Evolutionary conservation across 1,140 invertebrate genomes (phyloP).

Genomic region (Theocolax elegans): DNA sequence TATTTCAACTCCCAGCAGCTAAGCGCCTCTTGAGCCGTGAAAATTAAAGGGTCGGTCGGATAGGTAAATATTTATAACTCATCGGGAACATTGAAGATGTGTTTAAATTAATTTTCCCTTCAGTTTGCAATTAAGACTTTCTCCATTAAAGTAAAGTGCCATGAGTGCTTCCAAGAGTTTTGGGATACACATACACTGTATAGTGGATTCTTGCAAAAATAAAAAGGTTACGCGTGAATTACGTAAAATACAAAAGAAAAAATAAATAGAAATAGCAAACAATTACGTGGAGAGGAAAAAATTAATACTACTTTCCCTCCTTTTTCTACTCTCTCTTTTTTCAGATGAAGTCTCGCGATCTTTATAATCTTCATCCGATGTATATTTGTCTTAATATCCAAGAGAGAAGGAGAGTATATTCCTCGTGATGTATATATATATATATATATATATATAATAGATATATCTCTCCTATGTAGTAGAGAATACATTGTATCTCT

Average conservation of each 20-base stretch:
- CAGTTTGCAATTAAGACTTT: constrained; percentile 15
- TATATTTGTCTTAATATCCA: no score
- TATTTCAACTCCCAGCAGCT: constrained; percentile 11
- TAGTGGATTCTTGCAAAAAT: not conserved
- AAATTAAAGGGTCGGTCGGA: constrained; percentile 6
- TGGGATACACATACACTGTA: not conserved
- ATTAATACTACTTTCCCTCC: not conserved
- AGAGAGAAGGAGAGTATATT: no score
- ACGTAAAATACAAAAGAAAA: not conserved
- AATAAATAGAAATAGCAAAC: not conserved
- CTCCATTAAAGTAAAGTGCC: constrained; percentile 15
- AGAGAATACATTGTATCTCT: no score
- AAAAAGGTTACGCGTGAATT: not conserved
- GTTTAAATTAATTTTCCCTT: constrained; percentile 22
- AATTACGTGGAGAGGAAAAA: not conserved
- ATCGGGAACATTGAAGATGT: not conserved
- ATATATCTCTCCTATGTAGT: no score
- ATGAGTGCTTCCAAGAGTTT: not conserved
- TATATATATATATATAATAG: no score
- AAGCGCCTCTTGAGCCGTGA: not conserved
- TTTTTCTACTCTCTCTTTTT: no score
- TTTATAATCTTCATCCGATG: constrained; percentile 5
- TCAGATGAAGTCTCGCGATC: constrained; percentile 9
- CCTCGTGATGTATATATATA: no score
- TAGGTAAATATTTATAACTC: constrained; percentile 27